Conservation (phyloP, 2,888 invertebrate genomes). For the Apeira syringaria region DNA sequence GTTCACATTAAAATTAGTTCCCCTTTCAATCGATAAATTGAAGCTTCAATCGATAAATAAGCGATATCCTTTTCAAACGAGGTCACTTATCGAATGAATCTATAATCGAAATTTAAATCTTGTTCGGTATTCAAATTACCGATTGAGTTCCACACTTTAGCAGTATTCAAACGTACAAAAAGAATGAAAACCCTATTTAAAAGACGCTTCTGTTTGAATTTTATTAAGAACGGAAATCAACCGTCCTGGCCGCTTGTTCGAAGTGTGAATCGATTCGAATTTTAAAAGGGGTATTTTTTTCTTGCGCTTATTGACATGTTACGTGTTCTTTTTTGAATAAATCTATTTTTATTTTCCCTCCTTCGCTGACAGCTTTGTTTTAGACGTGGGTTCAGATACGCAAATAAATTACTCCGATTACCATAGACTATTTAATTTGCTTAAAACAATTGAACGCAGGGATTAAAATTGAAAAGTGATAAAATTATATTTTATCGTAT, state of each 20-base stretch:
- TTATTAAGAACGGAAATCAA: conserved; percentile 77
- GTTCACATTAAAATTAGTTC: conserved; percentile 25
- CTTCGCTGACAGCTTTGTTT: conserved; percentile 13
- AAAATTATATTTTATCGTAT: conserved; percentile 74
- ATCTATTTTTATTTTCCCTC: conserved; percentile 41
- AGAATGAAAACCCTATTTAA: conserved; percentile 56
- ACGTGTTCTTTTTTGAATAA: conserved; percentile 53
- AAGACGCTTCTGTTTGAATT: conserved; percentile 74
- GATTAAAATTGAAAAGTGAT: conserved; percentile 34
- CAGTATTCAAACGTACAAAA: conserved; percentile 60
- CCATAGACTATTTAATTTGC: conserved; percentile 16
- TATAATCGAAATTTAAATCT: conserved; percentile 78
- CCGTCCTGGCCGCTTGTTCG: conserved; percentile 74
- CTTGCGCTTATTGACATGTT: conserved; percentile 71
- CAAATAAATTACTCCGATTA: conserved; percentile 38
- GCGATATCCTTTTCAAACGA: conserved; percentile 75
- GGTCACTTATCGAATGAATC: conserved; percentile 82
- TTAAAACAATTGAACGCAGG: conserved; percentile 10
- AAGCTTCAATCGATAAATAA: conserved; percentile 70
- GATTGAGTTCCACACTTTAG: conserved; percentile 66
- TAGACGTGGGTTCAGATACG: conserved; percentile 37
- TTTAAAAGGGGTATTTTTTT: conserved; percentile 59
- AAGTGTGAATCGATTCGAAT: conserved; percentile 82
- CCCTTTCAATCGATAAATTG: conserved; percentile 49
- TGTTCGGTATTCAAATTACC: conserved; percentile 71